phyloP scores from a whole-genome alignment of 2,797 vertebrate genomes.

The Urocyon cinereoargenteus region DNA sequence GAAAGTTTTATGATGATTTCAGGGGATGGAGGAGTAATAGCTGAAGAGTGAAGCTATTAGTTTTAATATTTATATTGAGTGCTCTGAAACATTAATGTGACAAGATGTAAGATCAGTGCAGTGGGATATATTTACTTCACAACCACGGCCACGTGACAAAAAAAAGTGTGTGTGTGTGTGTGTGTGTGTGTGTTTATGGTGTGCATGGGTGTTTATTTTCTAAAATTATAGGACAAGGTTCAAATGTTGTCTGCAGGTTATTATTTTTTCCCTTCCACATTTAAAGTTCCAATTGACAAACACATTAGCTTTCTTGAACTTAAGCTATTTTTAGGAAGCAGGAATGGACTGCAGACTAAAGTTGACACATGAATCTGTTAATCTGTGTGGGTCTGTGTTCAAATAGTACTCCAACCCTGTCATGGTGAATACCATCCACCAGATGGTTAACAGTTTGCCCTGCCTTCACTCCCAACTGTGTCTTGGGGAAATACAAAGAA shows the following conservation, averaged over 20 bases:
- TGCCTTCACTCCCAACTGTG: neutral
- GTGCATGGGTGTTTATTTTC: slow-evolving; percentile 93
- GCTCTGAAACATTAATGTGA: slow-evolving; percentile 99
- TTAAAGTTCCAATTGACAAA: slow-evolving; percentile 79
- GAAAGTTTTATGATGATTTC: slow-evolving; percentile 99
- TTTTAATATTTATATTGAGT: slow-evolving; percentile 99
- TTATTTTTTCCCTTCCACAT: slow-evolving; percentile 66
- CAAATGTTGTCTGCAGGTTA: slow-evolving; percentile 6
- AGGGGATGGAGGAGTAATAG: slow-evolving; percentile 99
- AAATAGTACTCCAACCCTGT: neutral
- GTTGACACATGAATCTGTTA: slow-evolving; percentile 41
- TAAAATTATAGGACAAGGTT: slow-evolving; percentile 86
- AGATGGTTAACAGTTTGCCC: slow-evolving; percentile 33
- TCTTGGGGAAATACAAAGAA: slow-evolving; percentile 64
- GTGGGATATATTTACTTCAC: slow-evolving; percentile 96
- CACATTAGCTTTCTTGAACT: slow-evolving; percentile 74
- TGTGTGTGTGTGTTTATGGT: neutral
- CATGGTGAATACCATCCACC: neutral
- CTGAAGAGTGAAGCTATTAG: slow-evolving; percentile 99
- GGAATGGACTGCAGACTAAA: neutral
- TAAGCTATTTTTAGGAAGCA: slow-evolving; percentile 71
- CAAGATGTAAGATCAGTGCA: slow-evolving; percentile 99
- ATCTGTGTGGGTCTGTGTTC: neutral
- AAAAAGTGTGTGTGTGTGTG: slow-evolving; percentile 83
- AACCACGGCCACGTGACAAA: slow-evolving; percentile 91